A percentile compares a stretch with the other conserved stretches of the same genome.
Evolutionary conservation across 2,888 invertebrate species (phyloP).

Genomic region (Coelogynopora nodosa): DNA sequence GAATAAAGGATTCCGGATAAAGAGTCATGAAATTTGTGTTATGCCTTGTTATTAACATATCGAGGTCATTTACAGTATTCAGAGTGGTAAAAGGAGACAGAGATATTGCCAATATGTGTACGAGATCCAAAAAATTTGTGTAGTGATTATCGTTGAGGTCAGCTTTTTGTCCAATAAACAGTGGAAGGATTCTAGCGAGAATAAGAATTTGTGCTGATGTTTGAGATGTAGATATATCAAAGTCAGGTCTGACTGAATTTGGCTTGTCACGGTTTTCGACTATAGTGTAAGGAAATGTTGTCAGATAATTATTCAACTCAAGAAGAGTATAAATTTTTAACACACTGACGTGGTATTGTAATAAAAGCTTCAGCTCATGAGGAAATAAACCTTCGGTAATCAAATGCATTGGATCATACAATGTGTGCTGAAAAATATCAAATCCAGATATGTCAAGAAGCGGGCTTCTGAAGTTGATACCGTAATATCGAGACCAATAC

Average conservation of each 20-base stretch:
- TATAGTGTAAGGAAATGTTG: neutral
- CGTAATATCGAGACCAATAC: neutral
- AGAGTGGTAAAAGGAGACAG: neutral
- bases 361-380: neutral
- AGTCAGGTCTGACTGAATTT: neutral
- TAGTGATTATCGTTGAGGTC: neutral
- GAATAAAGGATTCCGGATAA: neutral
- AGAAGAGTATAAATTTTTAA: neutral
- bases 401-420: neutral
- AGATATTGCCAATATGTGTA: neutral
- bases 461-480: neutral
- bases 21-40: neutral
- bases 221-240: neutral
- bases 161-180: slow-evolving; percentile 5
- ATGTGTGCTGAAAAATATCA: neutral
- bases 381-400: neutral
- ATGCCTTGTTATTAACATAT: neutral
- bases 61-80: neutral
- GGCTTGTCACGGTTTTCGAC: neutral
- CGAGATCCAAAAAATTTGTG: neutral
- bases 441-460: neutral
- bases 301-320: neutral
- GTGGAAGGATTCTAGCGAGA: neutral
- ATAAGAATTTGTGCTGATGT: neutral
- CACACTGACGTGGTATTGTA: neutral